Percentiles rank a stretch among this genome's conserved stretches.
These are phyloP conservation scores for Maniola jurtina DNA, from an alignment of 1,140 invertebrate genomes.

Conservation along the genomic window DNA sequence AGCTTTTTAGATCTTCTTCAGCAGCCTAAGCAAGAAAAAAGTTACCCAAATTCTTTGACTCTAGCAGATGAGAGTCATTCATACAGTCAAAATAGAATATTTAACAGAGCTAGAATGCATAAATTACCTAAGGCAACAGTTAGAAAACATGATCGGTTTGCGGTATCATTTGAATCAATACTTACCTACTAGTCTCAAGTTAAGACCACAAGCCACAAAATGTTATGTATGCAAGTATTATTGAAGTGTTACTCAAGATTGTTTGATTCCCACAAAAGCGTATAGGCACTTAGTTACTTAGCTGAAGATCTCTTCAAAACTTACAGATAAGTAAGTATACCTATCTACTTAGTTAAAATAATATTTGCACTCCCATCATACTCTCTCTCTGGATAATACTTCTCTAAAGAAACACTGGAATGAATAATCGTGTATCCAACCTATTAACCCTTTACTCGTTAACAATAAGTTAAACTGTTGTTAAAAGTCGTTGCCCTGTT, in stretches of 20 bases:
- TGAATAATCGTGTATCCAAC: too few species aligned
- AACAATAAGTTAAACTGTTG: too few species aligned
- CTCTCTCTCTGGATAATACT: too few species aligned
- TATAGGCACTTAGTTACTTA: neutral
- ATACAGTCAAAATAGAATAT: neutral
- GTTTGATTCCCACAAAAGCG: constrained; percentile 1
- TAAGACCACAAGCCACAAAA: constrained; percentile 31
- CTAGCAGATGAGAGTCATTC: too few species aligned
- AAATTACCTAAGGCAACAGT: constrained; percentile 14
- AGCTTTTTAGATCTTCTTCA: too few species aligned
- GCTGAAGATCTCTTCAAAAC: neutral
- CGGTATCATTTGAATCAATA: constrained; percentile 27
- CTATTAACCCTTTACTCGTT: too few species aligned
- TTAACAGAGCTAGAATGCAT: neutral
- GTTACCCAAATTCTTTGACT: too few species aligned
- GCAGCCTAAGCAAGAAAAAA: too few species aligned
- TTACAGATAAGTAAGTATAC: neutral
- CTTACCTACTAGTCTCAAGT: constrained; percentile 15
- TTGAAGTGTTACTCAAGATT: constrained; percentile 19
- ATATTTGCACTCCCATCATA: too few species aligned
- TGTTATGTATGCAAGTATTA: constrained; percentile 20
- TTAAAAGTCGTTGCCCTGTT: too few species aligned
- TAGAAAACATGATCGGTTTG: constrained; percentile 29
- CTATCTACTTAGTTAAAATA: too few species aligned
- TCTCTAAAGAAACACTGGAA: too few species aligned